Conservation (phyloP, 2,888 invertebrate species). For the Gandaritis pyraliata region DNA sequence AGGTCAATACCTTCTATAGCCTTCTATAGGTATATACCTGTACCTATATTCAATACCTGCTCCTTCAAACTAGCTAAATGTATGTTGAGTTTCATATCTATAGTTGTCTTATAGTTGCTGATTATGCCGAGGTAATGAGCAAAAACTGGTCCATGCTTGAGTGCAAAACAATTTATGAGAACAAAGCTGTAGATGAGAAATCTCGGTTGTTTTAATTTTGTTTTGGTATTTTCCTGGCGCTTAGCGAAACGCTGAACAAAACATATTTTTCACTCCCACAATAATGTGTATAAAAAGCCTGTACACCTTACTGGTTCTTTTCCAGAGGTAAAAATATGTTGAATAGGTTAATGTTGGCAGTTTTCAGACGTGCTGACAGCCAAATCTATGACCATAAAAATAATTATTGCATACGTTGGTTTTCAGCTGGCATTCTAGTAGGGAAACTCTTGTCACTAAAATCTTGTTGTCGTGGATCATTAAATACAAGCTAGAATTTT, state of each 20-base stretch:
- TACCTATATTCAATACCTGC: too few species aligned
- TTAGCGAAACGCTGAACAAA: slow-evolving; percentile 10
- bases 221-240: slow-evolving; percentile 23
- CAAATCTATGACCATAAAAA: neutral
- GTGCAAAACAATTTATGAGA: slow-evolving; percentile 34
- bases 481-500: slow-evolving; percentile 1
- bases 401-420: neutral
- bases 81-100: neutral
- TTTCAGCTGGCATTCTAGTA: neutral
- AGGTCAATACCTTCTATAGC: too few species aligned
- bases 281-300: neutral
- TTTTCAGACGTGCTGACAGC: neutral
- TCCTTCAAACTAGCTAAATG: too few species aligned
- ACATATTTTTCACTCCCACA: neutral
- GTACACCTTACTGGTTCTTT: neutral
- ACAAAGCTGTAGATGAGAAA: slow-evolving; percentile 32
- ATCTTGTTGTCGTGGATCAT: neutral
- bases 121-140: slow-evolving; percentile 50
- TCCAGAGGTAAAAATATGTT: neutral
- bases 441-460: neutral
- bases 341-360: too few species aligned
- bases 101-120: slow-evolving; percentile 24
- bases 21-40: too few species aligned
- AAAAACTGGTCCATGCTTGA: slow-evolving; percentile 53
- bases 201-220: slow-evolving; percentile 27